phyloP scores from a whole-genome alignment of 2,888 invertebrate species.

The Chymomyza fuscimana region DNA sequence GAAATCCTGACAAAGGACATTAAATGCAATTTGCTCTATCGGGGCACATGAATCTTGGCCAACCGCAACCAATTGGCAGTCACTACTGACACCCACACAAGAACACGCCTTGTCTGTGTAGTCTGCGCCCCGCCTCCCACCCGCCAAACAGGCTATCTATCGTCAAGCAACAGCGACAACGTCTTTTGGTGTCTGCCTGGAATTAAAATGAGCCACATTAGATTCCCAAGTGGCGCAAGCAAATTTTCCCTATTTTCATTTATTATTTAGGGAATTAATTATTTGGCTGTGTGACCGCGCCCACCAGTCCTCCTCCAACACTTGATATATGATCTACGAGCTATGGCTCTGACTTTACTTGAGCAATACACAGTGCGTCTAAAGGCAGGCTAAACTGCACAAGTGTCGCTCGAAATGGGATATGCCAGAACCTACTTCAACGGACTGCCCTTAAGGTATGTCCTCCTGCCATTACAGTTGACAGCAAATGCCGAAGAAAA shows the following conservation, averaged over 20 bases:
- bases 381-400: not conserved
- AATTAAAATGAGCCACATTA: slow-evolving; percentile 49
- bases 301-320: slow-evolving; percentile 1
- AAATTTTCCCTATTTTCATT: slow-evolving; percentile 51
- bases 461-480: not conserved
- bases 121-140: not conserved
- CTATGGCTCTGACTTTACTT: slow-evolving; percentile 48
- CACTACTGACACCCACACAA: no score
- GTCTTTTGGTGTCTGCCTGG: slow-evolving; percentile 20
- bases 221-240: slow-evolving; percentile 41
- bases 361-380: slow-evolving; percentile 25
- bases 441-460: not conserved
- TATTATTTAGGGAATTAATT: slow-evolving; percentile 64
- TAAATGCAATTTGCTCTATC: slow-evolving; percentile 45
- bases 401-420: not conserved
- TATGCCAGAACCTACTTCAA: not conserved
- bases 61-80: not conserved
- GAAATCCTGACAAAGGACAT: slow-evolving; percentile 32
- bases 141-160: not conserved
- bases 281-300: slow-evolving; percentile 24
- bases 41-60: slow-evolving; percentile 1
- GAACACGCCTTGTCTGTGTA: not conserved
- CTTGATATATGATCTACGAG: not conserved
- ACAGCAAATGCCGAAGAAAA: slow-evolving; percentile 4
- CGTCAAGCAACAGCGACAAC: not conserved